Evolutionary conservation across 2,797 vertebrate species (phyloP).

Genomic region (Eleutherodactylus coqui): DNA sequence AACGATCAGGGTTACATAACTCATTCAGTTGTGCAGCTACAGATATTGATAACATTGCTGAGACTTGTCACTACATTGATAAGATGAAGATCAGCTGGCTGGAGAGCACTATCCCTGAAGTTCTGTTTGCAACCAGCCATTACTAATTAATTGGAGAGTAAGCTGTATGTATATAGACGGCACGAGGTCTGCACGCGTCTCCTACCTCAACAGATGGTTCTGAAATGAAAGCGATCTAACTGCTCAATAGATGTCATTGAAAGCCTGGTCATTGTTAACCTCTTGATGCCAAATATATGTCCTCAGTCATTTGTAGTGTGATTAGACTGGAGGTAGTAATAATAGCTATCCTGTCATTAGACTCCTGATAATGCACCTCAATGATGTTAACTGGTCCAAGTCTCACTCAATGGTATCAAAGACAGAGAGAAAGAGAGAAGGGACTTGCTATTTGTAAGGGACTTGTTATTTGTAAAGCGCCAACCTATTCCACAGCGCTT

Average conservation of each 20-base stretch:
- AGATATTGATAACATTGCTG: no score
- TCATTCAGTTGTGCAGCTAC: no score
- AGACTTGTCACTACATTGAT: no score
- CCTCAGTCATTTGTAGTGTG: not conserved
- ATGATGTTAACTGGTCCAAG: not conserved
- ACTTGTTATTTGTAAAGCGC: no score
- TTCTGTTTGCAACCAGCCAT: not conserved
- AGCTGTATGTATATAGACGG: not conserved
- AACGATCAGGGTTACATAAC: no score
- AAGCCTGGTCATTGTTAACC: not conserved
- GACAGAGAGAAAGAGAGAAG: not conserved
- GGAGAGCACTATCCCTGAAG: not conserved
- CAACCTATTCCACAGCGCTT: no score
- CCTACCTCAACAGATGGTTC: not conserved
- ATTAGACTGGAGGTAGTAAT: not conserved
- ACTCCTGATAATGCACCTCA: no score
- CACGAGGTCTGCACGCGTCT: conserved; percentile 40
- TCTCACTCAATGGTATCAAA: no score
- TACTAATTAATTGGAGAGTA: not conserved
- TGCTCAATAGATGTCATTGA: not conserved
- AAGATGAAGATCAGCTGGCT: no score
- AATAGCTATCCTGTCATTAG: not conserved
- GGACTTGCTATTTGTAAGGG: no score
- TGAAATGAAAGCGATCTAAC: not conserved
- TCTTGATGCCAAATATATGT: no score